phyloP scores from a whole-genome alignment of 2,113 vertebrate genomes.

The Leptocoma aspasia region DNA sequence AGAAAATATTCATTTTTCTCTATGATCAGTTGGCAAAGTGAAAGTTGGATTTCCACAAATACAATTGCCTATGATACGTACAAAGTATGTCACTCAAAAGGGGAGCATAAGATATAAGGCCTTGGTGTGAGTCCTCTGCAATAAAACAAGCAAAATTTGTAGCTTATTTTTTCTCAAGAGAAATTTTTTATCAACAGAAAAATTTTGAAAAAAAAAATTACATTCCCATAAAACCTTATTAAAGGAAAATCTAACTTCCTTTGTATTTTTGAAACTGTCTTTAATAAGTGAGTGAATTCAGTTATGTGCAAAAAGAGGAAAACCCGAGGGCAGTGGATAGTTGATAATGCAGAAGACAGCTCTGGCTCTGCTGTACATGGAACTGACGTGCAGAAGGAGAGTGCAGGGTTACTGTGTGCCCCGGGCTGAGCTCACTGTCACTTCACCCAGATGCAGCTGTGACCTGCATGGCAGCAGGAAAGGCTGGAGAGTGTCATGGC shows the following conservation, averaged over 20 bases:
- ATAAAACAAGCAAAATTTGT: neutral
- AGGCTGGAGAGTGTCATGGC: accelerated
- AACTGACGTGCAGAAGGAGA: neutral
- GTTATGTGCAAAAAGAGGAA: neutral
- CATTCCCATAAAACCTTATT: neutral
- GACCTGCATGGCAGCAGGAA: neutral
- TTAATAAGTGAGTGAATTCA: neutral
- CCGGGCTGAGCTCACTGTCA: accelerated
- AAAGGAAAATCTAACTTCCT: neutral
- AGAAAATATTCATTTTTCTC: neutral
- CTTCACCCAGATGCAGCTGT: neutral
- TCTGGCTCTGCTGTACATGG: neutral
- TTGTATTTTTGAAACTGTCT: neutral
- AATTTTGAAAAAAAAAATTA: neutral
- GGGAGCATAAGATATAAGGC: neutral
- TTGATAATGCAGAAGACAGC: neutral
- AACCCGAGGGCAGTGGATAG: neutral
- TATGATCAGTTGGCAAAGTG: neutral
- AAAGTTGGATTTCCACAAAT: neutral
- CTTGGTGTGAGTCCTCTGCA: neutral
- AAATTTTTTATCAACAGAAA: neutral
- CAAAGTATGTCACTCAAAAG: neutral
- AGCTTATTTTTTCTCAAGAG: neutral
- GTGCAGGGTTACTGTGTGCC: neutral
- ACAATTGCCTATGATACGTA: neutral